Percentiles rank a stretch among this genome's conserved stretches.
These are phyloP conservation scores for Muschampia plurimacula DNA, from an alignment of 2,888 invertebrate species.

Conservation along the genomic window DNA sequence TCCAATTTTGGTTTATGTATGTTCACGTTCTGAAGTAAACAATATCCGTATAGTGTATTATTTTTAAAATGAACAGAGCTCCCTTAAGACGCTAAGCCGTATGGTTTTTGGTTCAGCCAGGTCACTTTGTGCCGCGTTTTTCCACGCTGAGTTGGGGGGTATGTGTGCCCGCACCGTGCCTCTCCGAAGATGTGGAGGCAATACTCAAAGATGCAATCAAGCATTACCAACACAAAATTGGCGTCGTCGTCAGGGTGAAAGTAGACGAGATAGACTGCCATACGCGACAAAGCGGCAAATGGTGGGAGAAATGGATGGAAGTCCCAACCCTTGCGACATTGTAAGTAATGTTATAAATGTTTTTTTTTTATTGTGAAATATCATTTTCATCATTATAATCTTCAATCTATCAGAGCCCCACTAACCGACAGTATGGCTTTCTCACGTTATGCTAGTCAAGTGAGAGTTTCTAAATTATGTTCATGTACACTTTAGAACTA, in stretches of 20 bases:
- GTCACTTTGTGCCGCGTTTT: slow-evolving; percentile 90
- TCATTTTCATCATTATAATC: too few species aligned
- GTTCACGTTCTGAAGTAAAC: too few species aligned
- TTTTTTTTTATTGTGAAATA: too few species aligned
- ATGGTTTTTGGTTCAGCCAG: slow-evolving; percentile 85
- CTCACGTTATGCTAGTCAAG: too few species aligned
- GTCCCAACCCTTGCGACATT: slow-evolving; percentile 72
- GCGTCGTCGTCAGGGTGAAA: slow-evolving; percentile 86
- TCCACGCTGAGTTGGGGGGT: slow-evolving; percentile 90
- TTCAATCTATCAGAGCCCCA: too few species aligned
- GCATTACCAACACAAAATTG: slow-evolving; percentile 86
- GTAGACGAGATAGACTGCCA: slow-evolving; percentile 85
- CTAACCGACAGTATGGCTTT: too few species aligned
- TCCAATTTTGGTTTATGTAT: too few species aligned
- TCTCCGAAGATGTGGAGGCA: slow-evolving; percentile 84
- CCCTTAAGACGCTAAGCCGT: slow-evolving; percentile 54
- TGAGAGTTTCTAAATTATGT: too few species aligned
- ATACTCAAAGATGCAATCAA: slow-evolving; percentile 85
- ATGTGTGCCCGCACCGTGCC: slow-evolving; percentile 88
- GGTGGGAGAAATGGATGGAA: slow-evolving; percentile 72
- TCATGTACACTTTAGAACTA: too few species aligned
- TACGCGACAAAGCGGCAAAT: slow-evolving; percentile 68
- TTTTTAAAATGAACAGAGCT: not conserved
- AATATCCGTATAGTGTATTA: not conserved
- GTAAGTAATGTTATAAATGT: slow-evolving; percentile 58